A percentile compares a stretch with the other conserved stretches of the same genome.
These are phyloP conservation scores for Hydropsyche betteni DNA, from an alignment of 2,888 invertebrate species.

Conservation along the genomic window DNA sequence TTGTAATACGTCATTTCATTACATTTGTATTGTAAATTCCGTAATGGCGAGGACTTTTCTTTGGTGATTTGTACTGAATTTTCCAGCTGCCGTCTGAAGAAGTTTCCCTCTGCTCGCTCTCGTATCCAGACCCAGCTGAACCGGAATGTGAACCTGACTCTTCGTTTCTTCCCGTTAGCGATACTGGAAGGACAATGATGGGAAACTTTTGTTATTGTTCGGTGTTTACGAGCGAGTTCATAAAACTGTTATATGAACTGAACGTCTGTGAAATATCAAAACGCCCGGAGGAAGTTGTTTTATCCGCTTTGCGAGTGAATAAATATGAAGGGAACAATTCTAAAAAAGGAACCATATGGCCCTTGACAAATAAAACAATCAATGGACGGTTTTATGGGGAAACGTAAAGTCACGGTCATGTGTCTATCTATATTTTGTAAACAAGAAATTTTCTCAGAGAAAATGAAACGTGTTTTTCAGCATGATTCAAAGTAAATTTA, in stretches of 20 bases:
- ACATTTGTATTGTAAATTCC: conserved; percentile 64
- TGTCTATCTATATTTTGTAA: too few relatives aligned
- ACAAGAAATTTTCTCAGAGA: too few relatives aligned
- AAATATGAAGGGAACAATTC: conserved; percentile 33
- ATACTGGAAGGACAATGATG: conserved; percentile 35
- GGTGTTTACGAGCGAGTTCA: conserved; percentile 3
- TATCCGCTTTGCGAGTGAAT: conserved; percentile 32
- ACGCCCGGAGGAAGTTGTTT: conserved; percentile 41
- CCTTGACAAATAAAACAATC: conserved; percentile 28
- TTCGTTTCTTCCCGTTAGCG: conserved; percentile 54
- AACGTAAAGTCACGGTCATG: not conserved
- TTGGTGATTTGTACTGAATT: conserved; percentile 51
- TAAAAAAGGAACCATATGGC: conserved; percentile 41
- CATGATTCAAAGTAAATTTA: too few relatives aligned
- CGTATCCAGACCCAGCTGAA: conserved; percentile 67
- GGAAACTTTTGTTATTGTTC: not conserved
- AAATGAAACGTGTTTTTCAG: too few relatives aligned
- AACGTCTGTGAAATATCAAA: conserved; percentile 36
- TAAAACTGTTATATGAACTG: conserved; percentile 11
- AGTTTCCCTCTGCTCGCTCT: conserved; percentile 63
- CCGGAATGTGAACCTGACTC: conserved; percentile 60
- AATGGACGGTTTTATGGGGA: not conserved
- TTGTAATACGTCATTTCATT: not conserved
- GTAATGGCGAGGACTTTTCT: conserved; percentile 55
- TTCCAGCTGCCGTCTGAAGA: conserved; percentile 63